A percentile compares a stretch with the other conserved stretches of the same genome.
Conservation (phyloP, 2,888 invertebrate genomes). For the Drosophila demipolita region DNA sequence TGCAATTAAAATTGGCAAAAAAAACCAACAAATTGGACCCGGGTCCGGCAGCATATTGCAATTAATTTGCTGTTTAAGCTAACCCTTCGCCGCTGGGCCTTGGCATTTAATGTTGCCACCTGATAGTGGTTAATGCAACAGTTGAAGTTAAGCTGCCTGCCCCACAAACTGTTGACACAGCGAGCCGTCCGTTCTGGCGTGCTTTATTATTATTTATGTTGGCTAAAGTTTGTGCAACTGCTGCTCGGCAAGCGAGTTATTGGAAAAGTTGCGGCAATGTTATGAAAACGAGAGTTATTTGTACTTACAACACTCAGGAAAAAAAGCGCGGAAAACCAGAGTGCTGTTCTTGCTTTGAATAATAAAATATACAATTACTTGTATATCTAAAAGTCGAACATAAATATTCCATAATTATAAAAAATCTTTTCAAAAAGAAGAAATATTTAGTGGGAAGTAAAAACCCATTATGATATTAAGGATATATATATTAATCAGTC, state of each 20-base stretch:
- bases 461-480: background rate
- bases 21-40: background rate
- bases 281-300: slow-evolving; percentile 7
- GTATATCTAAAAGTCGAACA: too few species aligned
- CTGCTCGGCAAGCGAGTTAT: slow-evolving; percentile 20
- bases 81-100: background rate
- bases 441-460: background rate
- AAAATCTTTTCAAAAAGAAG: background rate
- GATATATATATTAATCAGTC: too few species aligned
- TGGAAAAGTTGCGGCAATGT: slow-evolving; percentile 35
- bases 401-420: background rate
- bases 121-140: slow-evolving; percentile 4
- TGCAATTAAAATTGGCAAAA: slow-evolving; percentile 7
- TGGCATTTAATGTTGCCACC: slow-evolving; percentile 30
- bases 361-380: background rate
- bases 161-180: slow-evolving; percentile 19
- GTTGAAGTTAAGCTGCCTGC: background rate
- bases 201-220: slow-evolving; percentile 38
- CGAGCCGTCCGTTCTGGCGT: slow-evolving; percentile 34
- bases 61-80: background rate
- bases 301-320: background rate
- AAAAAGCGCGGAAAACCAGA: background rate
- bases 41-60: background rate
- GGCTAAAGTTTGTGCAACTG: slow-evolving; percentile 22
- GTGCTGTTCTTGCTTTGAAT: background rate